Evolutionary conservation across 2,113 vertebrate genomes (phyloP).

Genomic region (Eira barbara): DNA sequence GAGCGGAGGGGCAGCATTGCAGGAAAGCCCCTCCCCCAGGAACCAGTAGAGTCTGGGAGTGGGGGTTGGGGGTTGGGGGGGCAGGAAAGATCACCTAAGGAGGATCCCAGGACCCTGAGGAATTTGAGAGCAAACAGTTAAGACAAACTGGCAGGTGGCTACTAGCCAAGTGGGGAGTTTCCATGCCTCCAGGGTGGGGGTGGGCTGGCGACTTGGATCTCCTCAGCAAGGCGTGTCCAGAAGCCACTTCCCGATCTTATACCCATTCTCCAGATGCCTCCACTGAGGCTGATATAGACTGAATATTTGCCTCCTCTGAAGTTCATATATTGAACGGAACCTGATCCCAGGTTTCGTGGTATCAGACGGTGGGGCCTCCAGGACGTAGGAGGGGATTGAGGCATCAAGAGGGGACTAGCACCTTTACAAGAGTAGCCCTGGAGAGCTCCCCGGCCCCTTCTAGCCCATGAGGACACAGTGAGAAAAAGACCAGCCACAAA

Average conservation of each 20-base stretch:
- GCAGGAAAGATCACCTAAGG: rapidly evolving
- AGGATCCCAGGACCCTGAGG: not conserved
- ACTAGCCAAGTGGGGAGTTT: not conserved
- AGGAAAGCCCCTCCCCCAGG: not conserved
- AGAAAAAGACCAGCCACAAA: not conserved
- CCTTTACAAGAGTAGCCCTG: not conserved
- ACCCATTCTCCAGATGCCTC: not conserved
- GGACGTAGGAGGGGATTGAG: not conserved
- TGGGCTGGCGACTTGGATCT: not conserved
- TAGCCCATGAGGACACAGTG: not conserved
- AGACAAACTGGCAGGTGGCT: not conserved
- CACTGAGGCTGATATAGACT: not conserved
- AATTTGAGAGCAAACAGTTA: not conserved
- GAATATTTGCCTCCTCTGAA: not conserved
- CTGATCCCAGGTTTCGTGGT: too few relatives aligned
- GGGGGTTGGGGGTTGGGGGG: not conserved
- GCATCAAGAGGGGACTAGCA: not conserved
- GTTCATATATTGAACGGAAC: not conserved
- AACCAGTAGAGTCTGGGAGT: not conserved
- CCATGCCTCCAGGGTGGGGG: not conserved
- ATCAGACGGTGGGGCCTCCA: not conserved
- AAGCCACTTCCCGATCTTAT: not conserved
- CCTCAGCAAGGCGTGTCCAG: not conserved
- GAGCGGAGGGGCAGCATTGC: rapidly evolving
- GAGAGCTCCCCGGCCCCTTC: not conserved